Conservation (phyloP, 2,888 invertebrate species). For the Stenotaenia linearis region DNA sequence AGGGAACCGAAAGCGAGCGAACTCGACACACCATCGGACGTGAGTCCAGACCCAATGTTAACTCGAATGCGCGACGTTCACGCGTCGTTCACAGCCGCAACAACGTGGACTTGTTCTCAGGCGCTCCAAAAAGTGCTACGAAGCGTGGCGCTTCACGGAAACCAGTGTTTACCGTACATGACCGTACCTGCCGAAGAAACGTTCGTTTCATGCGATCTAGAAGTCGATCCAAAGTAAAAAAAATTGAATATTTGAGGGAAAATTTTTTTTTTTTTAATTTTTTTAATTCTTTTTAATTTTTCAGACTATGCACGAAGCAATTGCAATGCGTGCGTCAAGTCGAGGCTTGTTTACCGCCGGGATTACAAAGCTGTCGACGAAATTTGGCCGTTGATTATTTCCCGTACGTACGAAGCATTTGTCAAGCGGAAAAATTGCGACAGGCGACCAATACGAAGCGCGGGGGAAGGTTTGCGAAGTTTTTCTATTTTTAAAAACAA, state of each 20-base stretch:
- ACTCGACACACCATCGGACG: not conserved
- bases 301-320: not conserved
- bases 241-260: not conserved
- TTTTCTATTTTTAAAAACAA: not conserved
- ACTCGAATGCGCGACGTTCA: not conserved
- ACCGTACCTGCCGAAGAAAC: not conserved
- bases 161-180: not conserved
- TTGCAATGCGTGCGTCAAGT: not conserved
- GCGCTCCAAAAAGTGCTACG: not conserved
- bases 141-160: not conserved
- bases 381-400: constrained; percentile 63
- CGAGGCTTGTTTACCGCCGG: constrained; percentile 47
- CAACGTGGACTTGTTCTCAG: not conserved
- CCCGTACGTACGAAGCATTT: constrained; percentile 61
- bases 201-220: not conserved
- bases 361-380: constrained; percentile 53
- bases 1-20: constrained; percentile 14
- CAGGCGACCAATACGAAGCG: constrained; percentile 58
- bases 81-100: not conserved
- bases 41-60: not conserved
- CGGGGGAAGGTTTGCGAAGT: constrained; percentile 44
- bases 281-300: not conserved
- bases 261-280: not conserved
- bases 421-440: constrained; percentile 61
- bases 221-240: not conserved